These are phyloP conservation scores for Papilio demoleus DNA, from an alignment of 2,888 invertebrate species.

Conservation along the genomic window DNA sequence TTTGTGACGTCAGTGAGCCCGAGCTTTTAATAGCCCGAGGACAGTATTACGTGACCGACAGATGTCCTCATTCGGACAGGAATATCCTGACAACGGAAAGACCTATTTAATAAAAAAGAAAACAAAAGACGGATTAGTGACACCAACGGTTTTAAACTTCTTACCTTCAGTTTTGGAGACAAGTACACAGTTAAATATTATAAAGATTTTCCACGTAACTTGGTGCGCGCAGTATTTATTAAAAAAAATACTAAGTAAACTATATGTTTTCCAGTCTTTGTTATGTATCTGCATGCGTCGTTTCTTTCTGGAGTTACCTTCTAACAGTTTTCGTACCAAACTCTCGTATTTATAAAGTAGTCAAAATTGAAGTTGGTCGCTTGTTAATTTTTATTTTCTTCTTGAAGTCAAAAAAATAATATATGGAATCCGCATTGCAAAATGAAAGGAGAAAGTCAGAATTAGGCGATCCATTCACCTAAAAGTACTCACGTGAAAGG, in stretches of 20 bases:
- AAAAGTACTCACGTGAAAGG: background rate
- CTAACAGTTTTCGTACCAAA: too few relatives aligned
- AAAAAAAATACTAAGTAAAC: too few relatives aligned
- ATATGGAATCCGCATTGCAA: background rate
- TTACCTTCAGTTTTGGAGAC: background rate
- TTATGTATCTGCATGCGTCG: too few relatives aligned
- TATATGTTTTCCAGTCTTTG: too few relatives aligned
- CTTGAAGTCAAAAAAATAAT: background rate
- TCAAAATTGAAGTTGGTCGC: too few relatives aligned
- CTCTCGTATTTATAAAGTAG: too few relatives aligned
- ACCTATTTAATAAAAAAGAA: background rate
- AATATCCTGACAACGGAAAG: slow-evolving; percentile 54
- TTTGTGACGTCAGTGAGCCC: slow-evolving; percentile 19
- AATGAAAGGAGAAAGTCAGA: slow-evolving; percentile 1
- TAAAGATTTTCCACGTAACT: too few relatives aligned
- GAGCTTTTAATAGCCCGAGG: slow-evolving; percentile 40
- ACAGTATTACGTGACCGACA: slow-evolving; percentile 59
- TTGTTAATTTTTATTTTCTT: background rate
- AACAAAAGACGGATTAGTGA: background rate
- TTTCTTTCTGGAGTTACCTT: too few relatives aligned
- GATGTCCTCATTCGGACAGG: slow-evolving; percentile 67
- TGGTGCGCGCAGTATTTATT: too few relatives aligned
- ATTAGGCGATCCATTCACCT: background rate
- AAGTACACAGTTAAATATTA: background rate
- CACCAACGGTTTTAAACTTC: background rate